Evolutionary conservation across 2,113 vertebrate species (phyloP), one percentile per base, ranked within the genome.

Genomic region (Hystrix cristata): DNA sequence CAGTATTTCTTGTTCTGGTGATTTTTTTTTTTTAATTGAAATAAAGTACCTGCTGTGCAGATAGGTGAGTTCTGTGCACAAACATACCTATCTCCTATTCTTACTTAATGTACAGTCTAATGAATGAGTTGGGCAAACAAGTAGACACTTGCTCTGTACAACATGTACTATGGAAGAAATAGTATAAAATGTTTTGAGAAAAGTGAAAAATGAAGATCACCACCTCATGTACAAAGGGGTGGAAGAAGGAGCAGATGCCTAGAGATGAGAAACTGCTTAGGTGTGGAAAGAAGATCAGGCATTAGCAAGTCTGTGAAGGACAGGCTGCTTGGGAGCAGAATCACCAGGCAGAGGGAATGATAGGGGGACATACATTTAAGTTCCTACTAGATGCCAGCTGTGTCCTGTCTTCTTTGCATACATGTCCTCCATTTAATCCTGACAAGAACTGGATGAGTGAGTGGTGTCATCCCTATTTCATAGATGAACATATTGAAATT

Each of bases 1-100:
- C 23, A 93, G 2, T 67, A 85, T 97, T 97, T 95, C 8, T 82
- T 6, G 29, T 94, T 90, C 57, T 3, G 48, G 7, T 38, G 16
- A 46, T 76, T 38, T 38, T 65, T 76, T 65, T 76, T 65, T 60
- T 80, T 90, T 89, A 78, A 79, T 57, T 91, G 10, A 95, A 5
- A 46, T 6, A 85, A 92, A 90, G 23, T 83, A 74, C 10, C 34
- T 88, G 18, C 38, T 46, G 60, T 65, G n/a, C 18, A 72, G 60
- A 34, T 59, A 65, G 46, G 15, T 94, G 82, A 46, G 67, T 72
- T 90, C 51, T 97, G 25, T 51, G 31, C 0, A 8, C 91, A 90
- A 80, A 82, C 43, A 94, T 38, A 7, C 48, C 51, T 46, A 74
- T 15, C 3, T 85, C 11, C 25, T 76, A 1, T 78, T 97, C 46